phyloP scores from a whole-genome alignment of 2,888 invertebrate species.

The Dynastes grantii region DNA sequence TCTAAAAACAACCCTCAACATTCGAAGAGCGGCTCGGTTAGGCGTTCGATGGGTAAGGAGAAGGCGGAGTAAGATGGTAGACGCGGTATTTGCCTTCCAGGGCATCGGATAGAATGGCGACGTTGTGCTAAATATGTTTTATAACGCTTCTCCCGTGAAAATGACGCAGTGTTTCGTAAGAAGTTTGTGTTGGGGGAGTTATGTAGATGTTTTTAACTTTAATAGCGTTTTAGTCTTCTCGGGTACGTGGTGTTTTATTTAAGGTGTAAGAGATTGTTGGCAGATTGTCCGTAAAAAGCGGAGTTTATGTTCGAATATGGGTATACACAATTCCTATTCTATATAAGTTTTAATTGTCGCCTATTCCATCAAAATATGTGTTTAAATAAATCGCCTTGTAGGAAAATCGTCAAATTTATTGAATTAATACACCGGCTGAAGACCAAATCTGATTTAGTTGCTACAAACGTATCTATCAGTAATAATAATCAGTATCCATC shows the following conservation, averaged over 20 bases:
- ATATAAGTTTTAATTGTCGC: no score
- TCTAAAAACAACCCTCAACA: neutral
- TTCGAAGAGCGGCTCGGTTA: neutral
- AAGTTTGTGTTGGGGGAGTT: neutral
- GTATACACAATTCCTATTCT: no score
- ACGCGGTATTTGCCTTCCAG: neutral
- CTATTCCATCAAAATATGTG: no score
- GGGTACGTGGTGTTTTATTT: neutral
- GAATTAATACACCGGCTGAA: no score
- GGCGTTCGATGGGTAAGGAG: neutral
- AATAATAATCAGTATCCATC: no score
- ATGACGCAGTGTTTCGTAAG: neutral
- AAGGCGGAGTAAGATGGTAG: neutral
- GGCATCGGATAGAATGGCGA: neutral
- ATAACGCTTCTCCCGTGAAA: neutral
- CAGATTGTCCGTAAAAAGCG: neutral
- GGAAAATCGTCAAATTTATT: no score
- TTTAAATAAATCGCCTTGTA: no score
- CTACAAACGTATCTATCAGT: no score
- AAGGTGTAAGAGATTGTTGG: neutral
- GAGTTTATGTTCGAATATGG: no score
- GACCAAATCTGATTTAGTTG: no score
- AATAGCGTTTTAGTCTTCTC: neutral
- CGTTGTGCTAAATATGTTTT: slow-evolving; percentile 3
- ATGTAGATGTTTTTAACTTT: neutral